These are phyloP conservation scores for Heteromormyrus szaboi DNA, from an alignment of 2,797 vertebrate species.

Conservation along the genomic window DNA sequence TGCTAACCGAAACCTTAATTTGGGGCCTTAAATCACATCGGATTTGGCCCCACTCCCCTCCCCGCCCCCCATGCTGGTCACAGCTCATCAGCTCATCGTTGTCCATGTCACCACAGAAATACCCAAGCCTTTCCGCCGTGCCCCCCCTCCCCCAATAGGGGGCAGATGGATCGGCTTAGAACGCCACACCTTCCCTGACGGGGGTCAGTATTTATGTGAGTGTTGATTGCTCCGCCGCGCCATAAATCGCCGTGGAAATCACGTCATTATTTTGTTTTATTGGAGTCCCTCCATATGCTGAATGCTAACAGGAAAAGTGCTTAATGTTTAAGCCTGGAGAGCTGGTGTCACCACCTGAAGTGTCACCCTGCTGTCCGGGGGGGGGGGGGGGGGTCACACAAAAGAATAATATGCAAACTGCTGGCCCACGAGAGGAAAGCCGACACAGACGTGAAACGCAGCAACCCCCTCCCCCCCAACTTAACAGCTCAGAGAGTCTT, in stretches of 20 bases:
- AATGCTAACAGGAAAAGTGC: slow-evolving; percentile 12
- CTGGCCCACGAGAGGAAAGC: not conserved
- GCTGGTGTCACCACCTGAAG: not conserved
- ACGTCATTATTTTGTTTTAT: not conserved
- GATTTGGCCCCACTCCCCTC: not conserved
- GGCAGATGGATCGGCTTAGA: not conserved
- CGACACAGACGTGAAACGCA: not conserved
- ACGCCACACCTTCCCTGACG: not conserved
- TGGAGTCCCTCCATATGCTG: not conserved
- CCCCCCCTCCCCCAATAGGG: not conserved
- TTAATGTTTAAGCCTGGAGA: not conserved
- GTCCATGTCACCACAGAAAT: not conserved
- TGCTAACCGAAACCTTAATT: too few relatives aligned
- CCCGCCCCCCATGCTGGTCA: not conserved
- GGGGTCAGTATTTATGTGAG: slow-evolving; percentile 5
- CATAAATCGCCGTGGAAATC: slow-evolving; percentile 3
- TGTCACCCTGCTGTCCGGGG: not conserved
- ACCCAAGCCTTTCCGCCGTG: not conserved
- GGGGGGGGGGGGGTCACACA: not conserved
- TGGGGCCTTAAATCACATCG: not conserved
- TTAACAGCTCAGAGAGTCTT: not conserved
- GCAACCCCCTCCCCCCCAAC: not conserved
- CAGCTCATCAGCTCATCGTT: not conserved
- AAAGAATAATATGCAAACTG: not conserved
- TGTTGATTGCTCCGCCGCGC: not conserved